Evolutionary conservation across 1,140 invertebrate species (phyloP).

Genomic region (Alviniconcha marisindica): DNA sequence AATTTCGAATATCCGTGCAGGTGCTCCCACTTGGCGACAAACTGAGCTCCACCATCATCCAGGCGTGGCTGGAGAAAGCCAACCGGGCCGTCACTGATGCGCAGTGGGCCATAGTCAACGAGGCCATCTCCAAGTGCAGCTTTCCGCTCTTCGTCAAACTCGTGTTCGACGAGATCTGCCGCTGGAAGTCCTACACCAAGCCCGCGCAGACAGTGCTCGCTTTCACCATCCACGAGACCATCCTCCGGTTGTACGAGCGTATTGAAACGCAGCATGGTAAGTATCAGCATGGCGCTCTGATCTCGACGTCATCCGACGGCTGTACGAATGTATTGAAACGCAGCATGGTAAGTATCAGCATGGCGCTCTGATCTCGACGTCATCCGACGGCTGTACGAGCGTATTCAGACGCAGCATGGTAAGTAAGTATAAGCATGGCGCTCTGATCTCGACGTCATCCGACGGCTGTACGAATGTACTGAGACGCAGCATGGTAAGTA

Average conservation of each 20-base stretch:
- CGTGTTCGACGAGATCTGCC: constrained; percentile 90
- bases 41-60: constrained; percentile 94
- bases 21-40: constrained; percentile 80
- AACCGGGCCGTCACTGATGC: constrained; percentile 87
- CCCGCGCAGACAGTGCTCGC: constrained; percentile 94
- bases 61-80: constrained; percentile 96
- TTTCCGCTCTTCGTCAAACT: constrained; percentile 98
- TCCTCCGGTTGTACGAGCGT: constrained; percentile 86
- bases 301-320: constrained; percentile 98
- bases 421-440: too few relatives aligned
- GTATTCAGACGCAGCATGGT: constrained; percentile 74
- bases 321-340: constrained; percentile 73
- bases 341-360: too few relatives aligned
- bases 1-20: too few relatives aligned
- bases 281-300: not conserved
- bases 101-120: constrained; percentile 96
- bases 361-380: too few relatives aligned
- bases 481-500: too few relatives aligned
- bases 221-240: constrained; percentile 97
- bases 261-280: constrained; percentile 73
- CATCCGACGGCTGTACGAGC: constrained; percentile 88
- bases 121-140: constrained; percentile 93
- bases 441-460: too few relatives aligned
- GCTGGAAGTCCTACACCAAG: constrained; percentile 97
- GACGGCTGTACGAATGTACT: too few relatives aligned